Evolutionary conservation across 2,888 invertebrate species (phyloP).

Genomic region (Epistrophe grossulariae): DNA sequence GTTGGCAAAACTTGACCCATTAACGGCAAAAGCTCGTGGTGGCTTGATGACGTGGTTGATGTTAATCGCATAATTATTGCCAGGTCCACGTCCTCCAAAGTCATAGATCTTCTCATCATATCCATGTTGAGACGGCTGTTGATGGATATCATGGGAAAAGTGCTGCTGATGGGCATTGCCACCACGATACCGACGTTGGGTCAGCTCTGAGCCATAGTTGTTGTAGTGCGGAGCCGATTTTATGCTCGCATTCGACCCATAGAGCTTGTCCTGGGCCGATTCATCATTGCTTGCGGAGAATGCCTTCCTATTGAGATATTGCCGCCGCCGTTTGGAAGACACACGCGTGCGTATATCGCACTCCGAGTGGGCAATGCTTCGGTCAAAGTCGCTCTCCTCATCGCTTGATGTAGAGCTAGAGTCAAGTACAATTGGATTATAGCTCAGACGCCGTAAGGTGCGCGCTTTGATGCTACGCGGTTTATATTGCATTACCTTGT

Average conservation of each 20-base stretch:
- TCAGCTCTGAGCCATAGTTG: constrained; percentile 79
- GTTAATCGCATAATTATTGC: constrained; percentile 79
- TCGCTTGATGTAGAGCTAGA: constrained; percentile 85
- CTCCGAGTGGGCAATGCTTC: constrained; percentile 85
- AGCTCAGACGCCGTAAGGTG: constrained; percentile 85
- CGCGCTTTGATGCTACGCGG: constrained; percentile 85
- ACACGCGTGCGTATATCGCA: constrained; percentile 85
- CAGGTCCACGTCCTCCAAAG: constrained; percentile 81
- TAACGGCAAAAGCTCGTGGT: constrained; percentile 78
- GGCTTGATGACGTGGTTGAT: constrained; percentile 77
- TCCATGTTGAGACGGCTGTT: constrained; percentile 76
- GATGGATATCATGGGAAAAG: constrained; percentile 64
- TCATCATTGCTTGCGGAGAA: constrained; percentile 80
- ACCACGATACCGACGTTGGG: constrained; percentile 70
- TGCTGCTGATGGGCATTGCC: constrained; percentile 34
- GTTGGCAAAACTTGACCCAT: constrained; percentile 77
- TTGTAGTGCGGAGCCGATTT: constrained; percentile 84
- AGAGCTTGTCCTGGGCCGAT: constrained; percentile 81
- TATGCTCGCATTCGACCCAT: constrained; percentile 84
- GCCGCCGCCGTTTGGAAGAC: constrained; percentile 80
- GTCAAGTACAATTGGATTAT: constrained; percentile 86
- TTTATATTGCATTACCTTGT: constrained; percentile 79
- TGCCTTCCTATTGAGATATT: constrained; percentile 81
- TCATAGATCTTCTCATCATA: constrained; percentile 83
- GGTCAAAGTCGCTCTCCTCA: constrained; percentile 84